Evolutionary conservation across 2,797 vertebrate species (phyloP).

Genomic region (Linurgus olivaceus): DNA sequence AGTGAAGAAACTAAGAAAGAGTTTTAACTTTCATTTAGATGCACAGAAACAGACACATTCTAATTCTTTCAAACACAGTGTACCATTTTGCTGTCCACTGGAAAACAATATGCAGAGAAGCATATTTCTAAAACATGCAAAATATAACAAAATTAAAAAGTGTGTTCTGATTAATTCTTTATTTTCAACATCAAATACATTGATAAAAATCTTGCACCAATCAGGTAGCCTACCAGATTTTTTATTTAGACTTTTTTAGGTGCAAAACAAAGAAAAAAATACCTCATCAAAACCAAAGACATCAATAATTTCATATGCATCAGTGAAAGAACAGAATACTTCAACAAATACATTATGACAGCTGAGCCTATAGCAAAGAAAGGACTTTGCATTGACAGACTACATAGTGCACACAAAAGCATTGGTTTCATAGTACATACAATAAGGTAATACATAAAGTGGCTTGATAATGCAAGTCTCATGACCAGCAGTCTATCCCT

Average conservation of each 20-base stretch:
- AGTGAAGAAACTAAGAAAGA: not conserved
- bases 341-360: slow-evolving; percentile 60
- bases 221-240: slow-evolving; percentile 48
- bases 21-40: not conserved
- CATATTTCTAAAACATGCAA: not conserved
- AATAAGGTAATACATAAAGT: slow-evolving; percentile 72
- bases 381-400: slow-evolving; percentile 64
- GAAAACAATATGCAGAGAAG: not conserved
- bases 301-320: slow-evolving; percentile 51
- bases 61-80: not conserved
- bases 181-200: slow-evolving; percentile 78
- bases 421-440: slow-evolving; percentile 27
- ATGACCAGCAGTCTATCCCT: slow-evolving; percentile 67
- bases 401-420: slow-evolving; percentile 70
- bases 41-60: not conserved
- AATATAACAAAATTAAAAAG: not conserved
- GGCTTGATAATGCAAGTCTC: slow-evolving; percentile 69
- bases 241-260: slow-evolving; percentile 36
- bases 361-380: slow-evolving; percentile 69
- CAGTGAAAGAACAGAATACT: slow-evolving; percentile 62
- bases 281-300: slow-evolving; percentile 59
- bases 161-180: slow-evolving; percentile 64
- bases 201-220: slow-evolving; percentile 73
- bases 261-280: slow-evolving; percentile 71
- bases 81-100: not conserved